Evolutionary conservation across 2,888 invertebrate genomes (phyloP), one percentile per base, ranked within the genome.

Genomic region (Cephus rjabovi): DNA sequence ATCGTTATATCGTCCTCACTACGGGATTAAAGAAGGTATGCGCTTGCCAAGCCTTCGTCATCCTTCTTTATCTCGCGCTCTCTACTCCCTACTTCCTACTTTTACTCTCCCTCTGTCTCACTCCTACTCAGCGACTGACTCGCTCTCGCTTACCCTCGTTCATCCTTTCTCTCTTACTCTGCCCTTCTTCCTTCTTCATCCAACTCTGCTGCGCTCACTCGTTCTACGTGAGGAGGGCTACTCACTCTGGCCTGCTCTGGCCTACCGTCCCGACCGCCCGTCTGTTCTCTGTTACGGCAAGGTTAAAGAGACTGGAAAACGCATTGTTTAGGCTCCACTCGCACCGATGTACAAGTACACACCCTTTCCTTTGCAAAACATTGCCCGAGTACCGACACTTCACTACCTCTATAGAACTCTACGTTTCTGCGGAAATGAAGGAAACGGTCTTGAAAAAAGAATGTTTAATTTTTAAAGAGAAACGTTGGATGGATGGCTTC

Each of bases 321-420:
- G 85, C 85, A 88, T 88, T 88, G 88, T 88, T 88, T 86, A 83
- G 82, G 82, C 82, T 83, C 82, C 86, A 84, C 84, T 84, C 77
- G 80, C 82, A 83, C 80, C 75, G 9, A 23, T 15, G 2, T 56
- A 56, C 23, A 15, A 56, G 56, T 56, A 56, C 56, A 56, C 56
- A 56, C 56, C 56, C 56, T 56, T 56, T 56, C 9, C 56, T 56
- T 23, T 56, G 56, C 56, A 56, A 23, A 56, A 56, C 23, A 56
- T 9, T 56, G 56, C 23, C 56, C 15, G 56, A 34, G 23, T 71
- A 71, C 33, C 31, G 3, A 11, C 34, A 9, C 71, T 71, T 71
- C 12, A 31, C 71, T 30, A 23, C 71, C 71, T 6, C 71, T 71
- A 3, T 31, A 31, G 31, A 6, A 71, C 23, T 31, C 71, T 71